Base-by-base conservation (phyloP, 2,888 invertebrate genomes). In the Asteroscopus sphinx region DNA sequence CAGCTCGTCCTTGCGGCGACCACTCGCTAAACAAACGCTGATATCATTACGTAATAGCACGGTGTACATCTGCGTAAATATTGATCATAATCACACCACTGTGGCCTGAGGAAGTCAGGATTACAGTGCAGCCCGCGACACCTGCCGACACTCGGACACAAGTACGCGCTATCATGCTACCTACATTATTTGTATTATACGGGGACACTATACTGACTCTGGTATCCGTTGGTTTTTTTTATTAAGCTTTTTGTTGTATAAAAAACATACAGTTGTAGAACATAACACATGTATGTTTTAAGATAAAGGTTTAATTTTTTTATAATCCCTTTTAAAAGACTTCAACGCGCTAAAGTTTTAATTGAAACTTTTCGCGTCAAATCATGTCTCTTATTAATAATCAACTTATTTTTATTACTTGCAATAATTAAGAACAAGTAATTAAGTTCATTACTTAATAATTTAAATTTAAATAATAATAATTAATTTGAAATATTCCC, bases 11-110 rank as follows among this genome's bases (percentile, higher is more conserved):
- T 86, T 81, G 86, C 80, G 58, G 70, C 80, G 80, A 70, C 77
- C 73, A 61, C 77, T 82, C 65, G 76, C 80, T 81, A 81, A 82
- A 82, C 79, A 87, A 85, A 84, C 80, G 75, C 75, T 76, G 79
- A 79, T 77, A 86, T 88, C 88, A 91, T 91, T 90, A 92, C 90
- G 90, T 92, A 91, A 91, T 82, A 70, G 74, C 64, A 75, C 80
- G 77, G 73, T 79, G 68, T 77, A 88, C 88, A 91, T 90, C 87
- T 90, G 89, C 82, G 89, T 90, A 91, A 93, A 93, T 92, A 92
- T 92, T 91, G 90, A 88, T 85, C 83, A 86, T 83, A 86, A 88
- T 88, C 88, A 88, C 87, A 85, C 88, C 89, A 89, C 86, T 79
- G 74, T 80, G 77, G 79, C 66, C 78, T 72, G 77, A 82, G 82